phyloP scores from a whole-genome alignment of 2,797 vertebrate genomes.

The Sebastes iracundus region DNA sequence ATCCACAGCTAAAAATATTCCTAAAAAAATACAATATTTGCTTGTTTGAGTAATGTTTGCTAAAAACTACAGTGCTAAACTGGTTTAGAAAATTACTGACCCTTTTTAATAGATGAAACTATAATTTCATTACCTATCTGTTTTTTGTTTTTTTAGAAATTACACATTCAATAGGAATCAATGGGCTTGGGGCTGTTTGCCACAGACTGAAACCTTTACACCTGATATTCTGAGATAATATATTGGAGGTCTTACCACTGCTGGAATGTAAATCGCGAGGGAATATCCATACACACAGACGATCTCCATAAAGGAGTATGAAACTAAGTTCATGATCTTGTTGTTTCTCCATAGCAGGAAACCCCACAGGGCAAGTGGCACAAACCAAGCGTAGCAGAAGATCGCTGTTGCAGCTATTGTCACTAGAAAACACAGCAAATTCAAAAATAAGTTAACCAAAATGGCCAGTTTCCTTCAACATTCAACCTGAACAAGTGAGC shows the following conservation, averaged over 20 bases:
- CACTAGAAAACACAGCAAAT: slow-evolving; percentile 78
- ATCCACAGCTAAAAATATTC: neutral
- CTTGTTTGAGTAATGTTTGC: neutral
- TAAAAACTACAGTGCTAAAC: neutral
- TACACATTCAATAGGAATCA: neutral
- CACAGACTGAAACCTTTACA: neutral
- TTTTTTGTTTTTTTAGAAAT: neutral
- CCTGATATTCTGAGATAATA: neutral
- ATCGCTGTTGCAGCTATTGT: slow-evolving; percentile 94
- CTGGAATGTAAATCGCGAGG: slow-evolving; percentile 94
- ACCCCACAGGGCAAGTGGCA: slow-evolving; percentile 95
- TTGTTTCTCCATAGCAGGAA: slow-evolving; percentile 95
- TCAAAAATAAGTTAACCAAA: neutral
- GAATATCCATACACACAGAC: slow-evolving; percentile 98
- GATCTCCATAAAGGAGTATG: slow-evolving; percentile 96
- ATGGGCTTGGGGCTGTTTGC: neutral
- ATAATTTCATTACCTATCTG: neutral
- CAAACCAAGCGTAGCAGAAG: slow-evolving; percentile 94
- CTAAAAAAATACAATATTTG: neutral
- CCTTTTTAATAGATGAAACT: neutral
- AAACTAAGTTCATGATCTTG: slow-evolving; percentile 91
- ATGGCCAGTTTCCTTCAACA: neutral
- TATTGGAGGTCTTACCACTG: slow-evolving; percentile 85
- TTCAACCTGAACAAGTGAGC: neutral
- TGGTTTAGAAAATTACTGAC: neutral